These are phyloP conservation scores for Taphrorychus bicolor DNA, from an alignment of 2,888 invertebrate species.

Conservation along the genomic window DNA sequence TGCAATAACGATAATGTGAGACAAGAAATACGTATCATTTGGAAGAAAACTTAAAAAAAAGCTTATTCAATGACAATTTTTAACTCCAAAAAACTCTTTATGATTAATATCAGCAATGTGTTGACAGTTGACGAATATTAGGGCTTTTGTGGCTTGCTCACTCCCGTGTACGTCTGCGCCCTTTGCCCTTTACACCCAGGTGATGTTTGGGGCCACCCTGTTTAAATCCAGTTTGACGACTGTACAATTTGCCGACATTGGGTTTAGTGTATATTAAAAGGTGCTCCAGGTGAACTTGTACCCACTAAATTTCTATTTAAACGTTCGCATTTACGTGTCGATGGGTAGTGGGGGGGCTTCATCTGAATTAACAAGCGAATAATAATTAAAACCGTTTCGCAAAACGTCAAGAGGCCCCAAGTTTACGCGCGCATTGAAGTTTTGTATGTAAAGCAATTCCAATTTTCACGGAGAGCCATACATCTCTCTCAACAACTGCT, in stretches of 20 bases:
- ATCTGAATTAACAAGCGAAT: conserved; percentile 25
- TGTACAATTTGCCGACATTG: conserved; percentile 58
- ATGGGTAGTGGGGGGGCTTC: not conserved
- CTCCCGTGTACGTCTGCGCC: conserved; percentile 58
- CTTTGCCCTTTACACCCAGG: conserved; percentile 54
- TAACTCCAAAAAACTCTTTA: conserved; percentile 45
- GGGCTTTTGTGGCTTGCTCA: conserved; percentile 61
- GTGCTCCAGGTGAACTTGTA: no score
- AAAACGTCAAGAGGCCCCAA: conserved; percentile 26
- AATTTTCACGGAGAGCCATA: conserved; percentile 41
- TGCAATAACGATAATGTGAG: not conserved
- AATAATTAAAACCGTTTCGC: conserved; percentile 35
- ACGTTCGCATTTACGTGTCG: not conserved
- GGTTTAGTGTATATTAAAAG: conserved; percentile 40
- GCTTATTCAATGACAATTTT: conserved; percentile 18
- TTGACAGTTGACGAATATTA: conserved; percentile 61
- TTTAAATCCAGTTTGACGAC: conserved; percentile 50
- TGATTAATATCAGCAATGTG: conserved; percentile 62
- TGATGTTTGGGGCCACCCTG: conserved; percentile 53
- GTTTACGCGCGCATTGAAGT: conserved; percentile 36
- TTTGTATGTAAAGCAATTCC: conserved; percentile 41
- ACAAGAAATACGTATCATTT: not conserved
- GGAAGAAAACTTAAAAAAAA: conserved; percentile 5
- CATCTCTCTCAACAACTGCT: conserved; percentile 44
- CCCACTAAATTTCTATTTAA: not conserved